phyloP scores from a whole-genome alignment of 2,797 vertebrate species.

The Spinus olivaceus region DNA sequence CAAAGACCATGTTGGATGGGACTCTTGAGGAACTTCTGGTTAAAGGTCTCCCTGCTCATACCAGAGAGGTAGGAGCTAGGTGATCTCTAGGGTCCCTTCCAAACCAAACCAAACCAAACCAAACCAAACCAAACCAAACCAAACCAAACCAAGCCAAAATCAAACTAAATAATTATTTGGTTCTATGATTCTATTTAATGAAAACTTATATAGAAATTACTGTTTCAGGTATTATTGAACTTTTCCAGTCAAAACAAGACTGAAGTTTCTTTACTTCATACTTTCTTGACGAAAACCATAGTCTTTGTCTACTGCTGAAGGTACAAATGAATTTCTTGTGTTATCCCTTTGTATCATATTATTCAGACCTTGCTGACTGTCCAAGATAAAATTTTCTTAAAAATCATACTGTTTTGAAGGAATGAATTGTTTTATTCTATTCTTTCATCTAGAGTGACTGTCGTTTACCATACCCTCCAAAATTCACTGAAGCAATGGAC shows the following conservation, averaged over 20 bases:
- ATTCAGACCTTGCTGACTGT: neutral
- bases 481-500: neutral
- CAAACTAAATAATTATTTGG: neutral
- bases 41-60: neutral
- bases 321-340: neutral
- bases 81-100: neutral
- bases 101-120: neutral
- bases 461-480: neutral
- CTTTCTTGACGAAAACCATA: neutral
- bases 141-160: neutral
- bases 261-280: neutral
- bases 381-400: neutral
- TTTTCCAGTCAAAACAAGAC: neutral
- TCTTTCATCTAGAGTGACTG: neutral
- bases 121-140: neutral
- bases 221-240: neutral
- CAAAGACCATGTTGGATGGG: neutral
- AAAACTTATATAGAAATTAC: neutral
- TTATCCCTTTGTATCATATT: neutral
- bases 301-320: neutral
- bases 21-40: neutral
- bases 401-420: neutral
- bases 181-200: neutral
- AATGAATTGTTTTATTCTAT: neutral
- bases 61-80: neutral